Conservation (phyloP, 2,888 invertebrate species). For the Loripinus fragilis region DNA sequence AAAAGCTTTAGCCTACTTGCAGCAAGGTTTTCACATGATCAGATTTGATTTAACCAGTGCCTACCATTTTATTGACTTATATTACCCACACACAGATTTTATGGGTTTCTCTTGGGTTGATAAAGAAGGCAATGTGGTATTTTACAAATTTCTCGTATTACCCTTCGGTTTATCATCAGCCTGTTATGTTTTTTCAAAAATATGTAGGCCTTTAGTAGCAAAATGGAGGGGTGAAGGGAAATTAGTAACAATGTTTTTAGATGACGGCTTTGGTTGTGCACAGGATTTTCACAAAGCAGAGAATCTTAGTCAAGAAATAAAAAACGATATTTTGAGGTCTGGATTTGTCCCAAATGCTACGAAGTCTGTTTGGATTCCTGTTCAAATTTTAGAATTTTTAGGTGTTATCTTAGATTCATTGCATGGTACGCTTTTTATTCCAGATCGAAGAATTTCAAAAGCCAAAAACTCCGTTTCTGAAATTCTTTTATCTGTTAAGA, state of each 20-base stretch:
- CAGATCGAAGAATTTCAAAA: conserved; percentile 26
- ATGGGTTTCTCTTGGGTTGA: conserved; percentile 25
- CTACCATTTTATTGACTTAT: conserved; percentile 44
- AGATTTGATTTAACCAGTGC: conserved; percentile 41
- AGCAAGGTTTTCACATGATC: conserved; percentile 28
- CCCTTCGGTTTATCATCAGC: conserved; percentile 32
- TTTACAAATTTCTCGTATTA: conserved; percentile 30
- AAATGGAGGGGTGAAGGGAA: conserved; percentile 44
- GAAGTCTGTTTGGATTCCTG: conserved; percentile 41
- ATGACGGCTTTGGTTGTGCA: conserved; percentile 43
- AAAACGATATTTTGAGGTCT: conserved; percentile 30
- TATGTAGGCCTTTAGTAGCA: conserved; percentile 34
- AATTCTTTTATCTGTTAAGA: too few relatives aligned
- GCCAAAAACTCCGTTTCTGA: too few relatives aligned
- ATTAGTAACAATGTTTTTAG: conserved; percentile 39
- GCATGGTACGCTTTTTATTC: conserved; percentile 23
- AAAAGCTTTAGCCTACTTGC: conserved; percentile 25
- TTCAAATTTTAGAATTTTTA: conserved; percentile 33
- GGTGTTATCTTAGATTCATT: conserved; percentile 24
- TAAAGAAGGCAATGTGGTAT: not conserved
- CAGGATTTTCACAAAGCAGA: not conserved
- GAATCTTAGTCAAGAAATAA: conserved; percentile 21
- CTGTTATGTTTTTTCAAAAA: conserved; percentile 34
- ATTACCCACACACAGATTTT: conserved; percentile 29
- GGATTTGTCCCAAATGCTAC: conserved; percentile 42